Evolutionary conservation across 2,888 invertebrate genomes (phyloP), one percentile per base, ranked within the genome.

Genomic region (Clitarchus hookeri): DNA sequence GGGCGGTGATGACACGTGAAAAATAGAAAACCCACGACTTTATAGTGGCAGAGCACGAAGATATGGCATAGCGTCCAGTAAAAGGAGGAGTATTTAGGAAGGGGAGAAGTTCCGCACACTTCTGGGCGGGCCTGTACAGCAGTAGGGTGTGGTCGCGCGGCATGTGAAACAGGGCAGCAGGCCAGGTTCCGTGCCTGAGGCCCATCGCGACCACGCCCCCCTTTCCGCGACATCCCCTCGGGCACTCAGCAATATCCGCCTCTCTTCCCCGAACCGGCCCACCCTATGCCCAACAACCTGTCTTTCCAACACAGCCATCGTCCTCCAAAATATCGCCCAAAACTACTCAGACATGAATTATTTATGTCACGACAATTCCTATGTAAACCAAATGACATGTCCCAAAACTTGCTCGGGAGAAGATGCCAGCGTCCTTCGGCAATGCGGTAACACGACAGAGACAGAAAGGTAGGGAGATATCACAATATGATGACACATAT

Each of bases 301-400:
- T 48, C 48, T 48, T 48, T 48, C 48, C 65, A 8, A 8, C 19
- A 19, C n/a, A n/a, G 65, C 65, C 65, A n/a, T n/a, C 65, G 65
- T 65, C 65, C 8, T 65, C 65, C 65, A 65, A 23, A 65, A 65
- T 11, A 65, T 65, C 65, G 65, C 65, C 65, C 65, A 19, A 65
- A 65, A 65, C 65, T 65, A 65, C 65, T 65, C 65, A 65, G 65
- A 65, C 65, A 65, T 65, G 65, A 65, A 65, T 65, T 65, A 65
- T 65, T 65, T 65, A 65, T 65, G 65, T n/a, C 23, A 19, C 8
- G 65, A 19, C 65, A 65, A 65, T 65, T 65, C 16, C 19, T n/a
- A 65, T 65, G 65, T n/a, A 65, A 65, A 65, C 19, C 65, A 23
- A 65, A 65, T 65, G 65, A 65, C 65, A 65, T 65, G 65, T 19